Percentiles rank a stretch among this genome's conserved stretches.
These are phyloP conservation scores for Halictus rubicundus DNA, from an alignment of 1,140 invertebrate species.

Conservation along the genomic window DNA sequence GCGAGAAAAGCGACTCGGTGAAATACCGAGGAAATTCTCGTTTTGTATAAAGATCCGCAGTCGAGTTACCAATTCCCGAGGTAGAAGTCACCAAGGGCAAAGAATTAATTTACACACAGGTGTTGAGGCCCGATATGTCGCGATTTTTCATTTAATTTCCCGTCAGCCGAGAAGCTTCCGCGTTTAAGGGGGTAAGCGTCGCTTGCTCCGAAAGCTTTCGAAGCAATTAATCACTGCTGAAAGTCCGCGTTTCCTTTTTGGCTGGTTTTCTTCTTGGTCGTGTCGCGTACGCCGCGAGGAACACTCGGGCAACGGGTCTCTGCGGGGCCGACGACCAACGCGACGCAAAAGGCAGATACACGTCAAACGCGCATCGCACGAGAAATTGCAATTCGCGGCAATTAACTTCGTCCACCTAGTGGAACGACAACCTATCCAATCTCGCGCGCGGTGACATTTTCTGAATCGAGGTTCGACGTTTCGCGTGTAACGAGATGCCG, in stretches of 20 bases:
- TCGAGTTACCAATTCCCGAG: no score
- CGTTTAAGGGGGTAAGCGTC: not conserved
- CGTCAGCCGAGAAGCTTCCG: not conserved
- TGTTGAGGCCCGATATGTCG: no score
- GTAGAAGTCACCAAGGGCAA: no score
- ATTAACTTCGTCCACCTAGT: slow-evolving; percentile 45
- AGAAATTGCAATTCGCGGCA: slow-evolving; percentile 50
- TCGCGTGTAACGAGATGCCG: slow-evolving; percentile 18
- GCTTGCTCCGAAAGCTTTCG: not conserved
- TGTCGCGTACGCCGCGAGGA: not conserved
- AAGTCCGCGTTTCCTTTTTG: slow-evolving; percentile 9
- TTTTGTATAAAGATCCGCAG: no score
- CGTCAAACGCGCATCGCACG: slow-evolving; percentile 22
- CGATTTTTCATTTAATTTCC: no score
- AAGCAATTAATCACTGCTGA: slow-evolving; percentile 9
- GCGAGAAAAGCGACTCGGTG: no score
- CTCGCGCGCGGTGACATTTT: slow-evolving; percentile 36
- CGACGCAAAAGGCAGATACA: slow-evolving; percentile 15
- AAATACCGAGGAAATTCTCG: no score
- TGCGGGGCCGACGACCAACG: slow-evolving; percentile 19
- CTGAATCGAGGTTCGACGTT: slow-evolving; percentile 31
- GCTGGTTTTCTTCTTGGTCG: not conserved
- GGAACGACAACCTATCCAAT: slow-evolving; percentile 48
- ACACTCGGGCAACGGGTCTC: not conserved
- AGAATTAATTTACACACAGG: no score